Base-by-base conservation (phyloP, 2,113 vertebrate species). In the Cynoglossus semilaevis region DNA sequence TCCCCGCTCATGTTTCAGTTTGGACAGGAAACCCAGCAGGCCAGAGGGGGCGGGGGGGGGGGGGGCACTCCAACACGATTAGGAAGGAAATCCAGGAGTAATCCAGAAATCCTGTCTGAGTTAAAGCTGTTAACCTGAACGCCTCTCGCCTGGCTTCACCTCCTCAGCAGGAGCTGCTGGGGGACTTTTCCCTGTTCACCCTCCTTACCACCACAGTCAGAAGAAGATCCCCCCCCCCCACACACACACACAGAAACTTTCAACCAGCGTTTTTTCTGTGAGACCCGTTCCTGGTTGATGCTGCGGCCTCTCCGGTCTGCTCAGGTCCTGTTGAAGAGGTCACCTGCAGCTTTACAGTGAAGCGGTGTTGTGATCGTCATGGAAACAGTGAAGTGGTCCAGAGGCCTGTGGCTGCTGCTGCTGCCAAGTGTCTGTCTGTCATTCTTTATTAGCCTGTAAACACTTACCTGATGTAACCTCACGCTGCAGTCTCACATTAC, bases 61-160 rank as follows among this genome's bases (percentile, higher is more conserved):
- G 61, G 42, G 29, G 44, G 43, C 58, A 47, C 55, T 47, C 15
- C 4, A 14, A 61, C 60, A 45, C 43, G 55, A 77, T 86, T 85
- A 84, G 67, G 56, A 68, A 84, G 82, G 69, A 85, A 86, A 83
- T 83, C 85, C 80, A 70, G 4, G 0, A 47, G 67, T 88, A 80
- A 87, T 88, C 86, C 82, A 58, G 59, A 67, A 77, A 87, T 87
- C 87, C 82, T 44, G 61, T 76, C 64, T 82, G 82, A 85, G 79
- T 83, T 82, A 84, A 73, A 76, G 64, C 76, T 70, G 68, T 85
- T 80, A 84, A 76, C 66, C 55, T 67, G 48, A 70, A 16, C 4
- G 7, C 48, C 3, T 15, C 49, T 54, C 54, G 22, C 51, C 72
- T 51, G 3, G 3, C 35, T 18, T 65, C 55, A 51, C 57, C 56